Percentiles rank a stretch among this genome's conserved stretches.
Conservation (phyloP, 1,140 invertebrate genomes). For the Lordiphosa mommai region DNA sequence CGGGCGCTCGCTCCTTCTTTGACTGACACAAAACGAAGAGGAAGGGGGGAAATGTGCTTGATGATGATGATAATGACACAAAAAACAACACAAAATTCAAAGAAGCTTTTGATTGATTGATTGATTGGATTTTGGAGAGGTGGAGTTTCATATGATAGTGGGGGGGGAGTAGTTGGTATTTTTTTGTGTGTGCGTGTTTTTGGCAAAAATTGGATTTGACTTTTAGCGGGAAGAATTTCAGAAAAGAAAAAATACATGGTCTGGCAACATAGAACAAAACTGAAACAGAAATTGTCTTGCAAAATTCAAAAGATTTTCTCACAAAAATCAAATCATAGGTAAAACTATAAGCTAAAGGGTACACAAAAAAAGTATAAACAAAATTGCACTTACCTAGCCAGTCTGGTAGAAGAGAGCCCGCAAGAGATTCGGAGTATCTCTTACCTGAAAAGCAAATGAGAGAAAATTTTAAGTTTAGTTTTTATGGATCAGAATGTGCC, state of each 20-base stretch:
- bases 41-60: constrained; percentile 31
- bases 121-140: constrained; percentile 12
- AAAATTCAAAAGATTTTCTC: constrained; percentile 42
- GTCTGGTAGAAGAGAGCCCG: constrained; percentile 80
- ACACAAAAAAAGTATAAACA: constrained; percentile 55
- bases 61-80: constrained; percentile 43
- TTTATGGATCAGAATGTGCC: constrained; percentile 7
- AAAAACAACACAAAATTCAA: constrained; percentile 61
- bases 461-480: constrained; percentile 31
- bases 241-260: constrained; percentile 33
- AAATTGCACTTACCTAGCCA: constrained; percentile 79
- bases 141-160: constrained; percentile 3
- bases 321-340: constrained; percentile 45
- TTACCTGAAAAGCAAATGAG: constrained; percentile 72
- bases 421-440: constrained; percentile 80
- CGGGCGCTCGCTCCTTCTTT: constrained; percentile 52
- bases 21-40: constrained; percentile 72
- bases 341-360: constrained; percentile 63
- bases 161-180: not conserved
- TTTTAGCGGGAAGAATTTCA: constrained; percentile 14
- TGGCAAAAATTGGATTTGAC: constrained; percentile 25
- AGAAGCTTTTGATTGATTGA: constrained; percentile 49
- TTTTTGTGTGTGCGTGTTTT: constrained; percentile 14
- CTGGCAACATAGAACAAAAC: constrained; percentile 53
- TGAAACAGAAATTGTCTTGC: constrained; percentile 14